Base-by-base conservation (phyloP, 2,797 vertebrate species). In the Apogon talboti region DNA sequence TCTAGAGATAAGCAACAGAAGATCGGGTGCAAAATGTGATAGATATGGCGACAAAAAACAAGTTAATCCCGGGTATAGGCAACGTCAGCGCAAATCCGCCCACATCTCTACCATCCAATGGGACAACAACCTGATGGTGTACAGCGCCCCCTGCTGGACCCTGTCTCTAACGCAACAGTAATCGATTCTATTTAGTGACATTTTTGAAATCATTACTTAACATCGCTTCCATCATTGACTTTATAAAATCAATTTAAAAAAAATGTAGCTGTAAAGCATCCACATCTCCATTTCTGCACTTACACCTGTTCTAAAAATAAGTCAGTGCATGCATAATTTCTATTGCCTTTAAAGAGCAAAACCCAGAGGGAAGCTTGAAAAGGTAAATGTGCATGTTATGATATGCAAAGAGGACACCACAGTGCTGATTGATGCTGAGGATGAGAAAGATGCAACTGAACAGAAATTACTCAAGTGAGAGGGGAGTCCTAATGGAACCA, bases 51-150 rank as follows among this genome's bases (percentile, higher is more conserved):
- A 90, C 83, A 89, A 86, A 70, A 87, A 86, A 89, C 89, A 93
- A 89, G 87, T 91, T 94, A 94, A 94, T 94, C 93, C 89, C 78
- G 48, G 12, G 72, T 54, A 72, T 48, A 15, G 74, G 11, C 41
- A 76, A 84, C 86, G 86, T 89, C 84, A 83, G 43, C 57, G 71
- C 33, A 82, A 79, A 83, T 67, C 85, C 87, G 78, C 91, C 90
- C 73, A 87, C 84, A 74, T 68, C 53, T 18, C 13, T 14, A 0
- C 30, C 66, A 14, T 50, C 86, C 87, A 90, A 86, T 87, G 41
- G 74, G 45, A 16, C 14, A 9, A 54, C 16, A 44, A 12, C 15
- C 49, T 14, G 52, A 18, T 13, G 49, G 16, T 41, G 71, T 41
- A 13, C 43, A 76, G 78, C 85, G 11, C 83, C 87, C 71, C 47